Evolutionary conservation across 1,140 invertebrate genomes (phyloP).

Genomic region (Bombus sylvicola): DNA sequence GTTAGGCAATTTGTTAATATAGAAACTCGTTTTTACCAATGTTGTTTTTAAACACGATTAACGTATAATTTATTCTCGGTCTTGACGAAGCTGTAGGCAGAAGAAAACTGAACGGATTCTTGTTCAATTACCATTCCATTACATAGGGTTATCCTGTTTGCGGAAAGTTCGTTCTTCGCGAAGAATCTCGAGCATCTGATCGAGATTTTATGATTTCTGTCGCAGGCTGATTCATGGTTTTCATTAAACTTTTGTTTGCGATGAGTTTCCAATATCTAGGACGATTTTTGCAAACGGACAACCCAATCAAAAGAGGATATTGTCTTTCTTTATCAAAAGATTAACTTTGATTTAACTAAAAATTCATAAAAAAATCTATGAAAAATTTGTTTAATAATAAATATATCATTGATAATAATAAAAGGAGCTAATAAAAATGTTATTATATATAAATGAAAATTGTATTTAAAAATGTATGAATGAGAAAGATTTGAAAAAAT

Average conservation of each 20-base stretch:
- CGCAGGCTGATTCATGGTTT: neutral
- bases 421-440: neutral
- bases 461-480: neutral
- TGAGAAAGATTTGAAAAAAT: neutral
- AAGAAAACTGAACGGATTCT: too few relatives aligned
- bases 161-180: neutral
- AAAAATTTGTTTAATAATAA: neutral
- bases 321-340: neutral
- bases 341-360: neutral
- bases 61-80: neutral
- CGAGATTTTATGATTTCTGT: neutral
- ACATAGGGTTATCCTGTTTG: neutral
- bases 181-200: neutral
- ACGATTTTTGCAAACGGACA: neutral
- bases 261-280: neutral
- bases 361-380: neutral
- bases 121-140: slow-evolving; percentile 13
- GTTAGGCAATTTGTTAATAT: neutral
- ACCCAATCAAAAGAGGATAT: neutral
- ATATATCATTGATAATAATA: too few relatives aligned
- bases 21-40: neutral
- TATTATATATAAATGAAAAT: neutral
- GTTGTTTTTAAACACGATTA: neutral
- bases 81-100: neutral
- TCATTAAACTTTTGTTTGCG: slow-evolving; percentile 13